Percentiles rank a stretch among this genome's conserved stretches.
Evolutionary conservation across 2,797 vertebrate genomes (phyloP).

Genomic region (Eleutherodactylus coqui): DNA sequence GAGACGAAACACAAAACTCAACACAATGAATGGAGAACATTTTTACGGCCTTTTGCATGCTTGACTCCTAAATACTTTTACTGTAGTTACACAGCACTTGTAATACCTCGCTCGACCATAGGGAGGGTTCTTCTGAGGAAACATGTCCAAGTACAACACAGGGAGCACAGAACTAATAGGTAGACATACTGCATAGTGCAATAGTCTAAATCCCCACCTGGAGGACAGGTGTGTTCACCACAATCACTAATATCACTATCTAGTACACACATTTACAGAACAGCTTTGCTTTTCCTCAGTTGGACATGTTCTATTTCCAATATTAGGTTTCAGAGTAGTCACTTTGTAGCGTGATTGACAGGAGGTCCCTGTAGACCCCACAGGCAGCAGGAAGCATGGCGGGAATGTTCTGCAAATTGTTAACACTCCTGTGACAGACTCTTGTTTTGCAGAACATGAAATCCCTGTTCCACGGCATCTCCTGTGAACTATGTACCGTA

Average conservation of each 20-base stretch:
- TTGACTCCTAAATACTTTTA: no score
- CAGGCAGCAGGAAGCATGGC: not conserved
- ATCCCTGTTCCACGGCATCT: not conserved
- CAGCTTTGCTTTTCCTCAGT: not conserved
- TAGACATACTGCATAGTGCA: not conserved
- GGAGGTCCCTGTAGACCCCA: not conserved
- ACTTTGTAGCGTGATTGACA: not conserved
- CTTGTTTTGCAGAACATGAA: conserved; percentile 3
- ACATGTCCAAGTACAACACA: not conserved
- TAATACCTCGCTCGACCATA: no score
- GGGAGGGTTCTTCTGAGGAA: no score
- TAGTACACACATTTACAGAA: not conserved
- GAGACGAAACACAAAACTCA: no score
- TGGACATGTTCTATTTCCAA: not conserved
- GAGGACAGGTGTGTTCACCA: not conserved
- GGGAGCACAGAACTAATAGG: no score
- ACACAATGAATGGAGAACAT: no score
- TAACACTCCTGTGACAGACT: not conserved
- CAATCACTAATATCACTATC: not conserved
- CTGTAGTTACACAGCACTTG: no score
- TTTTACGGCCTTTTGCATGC: no score
- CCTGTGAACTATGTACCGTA: not conserved
- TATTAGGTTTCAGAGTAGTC: not conserved
- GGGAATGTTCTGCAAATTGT: not conserved
- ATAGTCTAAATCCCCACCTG: no score